Conservation (phyloP, 2,797 vertebrate genomes). For the Nannoperca obscura region DNA sequence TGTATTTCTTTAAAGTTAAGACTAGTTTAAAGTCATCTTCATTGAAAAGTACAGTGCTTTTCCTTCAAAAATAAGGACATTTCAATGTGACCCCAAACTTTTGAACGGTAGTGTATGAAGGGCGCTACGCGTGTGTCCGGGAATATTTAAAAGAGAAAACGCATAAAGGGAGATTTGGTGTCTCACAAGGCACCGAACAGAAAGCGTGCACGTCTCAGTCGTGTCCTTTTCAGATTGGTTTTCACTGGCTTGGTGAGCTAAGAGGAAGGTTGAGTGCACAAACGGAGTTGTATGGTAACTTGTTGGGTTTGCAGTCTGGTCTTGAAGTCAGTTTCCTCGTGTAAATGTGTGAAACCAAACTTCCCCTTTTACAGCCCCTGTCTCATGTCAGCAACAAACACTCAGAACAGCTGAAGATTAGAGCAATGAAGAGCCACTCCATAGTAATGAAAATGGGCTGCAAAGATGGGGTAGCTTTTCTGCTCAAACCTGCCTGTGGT, state of each 20-base stretch:
- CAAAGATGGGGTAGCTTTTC: neutral
- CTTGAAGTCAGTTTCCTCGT: constrained; percentile 17
- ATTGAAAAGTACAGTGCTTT: too few relatives aligned
- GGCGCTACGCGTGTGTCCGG: neutral
- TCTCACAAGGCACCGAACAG: neutral
- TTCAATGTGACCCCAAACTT: too few relatives aligned
- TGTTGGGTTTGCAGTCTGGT: neutral
- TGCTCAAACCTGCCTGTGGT: neutral
- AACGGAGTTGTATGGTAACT: constrained; percentile 46
- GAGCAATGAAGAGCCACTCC: neutral
- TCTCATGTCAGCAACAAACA: neutral
- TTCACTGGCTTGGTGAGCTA: constrained; percentile 4
- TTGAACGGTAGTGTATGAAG: too few relatives aligned
- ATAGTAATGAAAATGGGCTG: neutral
- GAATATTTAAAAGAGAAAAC: neutral
- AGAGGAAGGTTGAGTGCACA: constrained; percentile 39
- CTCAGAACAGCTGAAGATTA: neutral
- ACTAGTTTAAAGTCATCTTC: too few relatives aligned
- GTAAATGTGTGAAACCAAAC: constrained; percentile 52
- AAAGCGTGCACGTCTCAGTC: neutral
- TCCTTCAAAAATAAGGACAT: too few relatives aligned
- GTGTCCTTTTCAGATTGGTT: neutral
- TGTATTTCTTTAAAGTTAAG: too few relatives aligned
- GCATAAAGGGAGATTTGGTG: neutral
- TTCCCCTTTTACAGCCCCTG: constrained; percentile 18